phyloP scores from a whole-genome alignment of 37 sponge, comb jelly and placozoan genomes.

The Halichondria panicea region DNA sequence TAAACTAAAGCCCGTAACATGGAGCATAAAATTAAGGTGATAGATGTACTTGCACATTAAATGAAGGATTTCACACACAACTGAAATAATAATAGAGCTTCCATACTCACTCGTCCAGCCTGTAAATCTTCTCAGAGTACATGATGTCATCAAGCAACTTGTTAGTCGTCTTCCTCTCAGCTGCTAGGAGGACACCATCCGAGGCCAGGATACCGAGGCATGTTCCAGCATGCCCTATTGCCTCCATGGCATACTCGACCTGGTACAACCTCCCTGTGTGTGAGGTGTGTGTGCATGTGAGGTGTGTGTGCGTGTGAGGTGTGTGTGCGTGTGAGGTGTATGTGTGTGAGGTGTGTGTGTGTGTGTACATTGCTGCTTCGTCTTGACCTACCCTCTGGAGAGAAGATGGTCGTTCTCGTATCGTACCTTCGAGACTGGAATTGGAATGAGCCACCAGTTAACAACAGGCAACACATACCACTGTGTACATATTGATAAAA shows the following conservation, averaged over 20 bases:
- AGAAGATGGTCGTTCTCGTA: conserved; percentile 94
- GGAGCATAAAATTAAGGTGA: neutral
- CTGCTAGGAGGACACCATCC: conserved; percentile 95
- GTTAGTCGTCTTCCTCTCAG: conserved; percentile 92
- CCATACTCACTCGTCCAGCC: conserved; percentile 76
- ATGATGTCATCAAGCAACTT: conserved; percentile 88
- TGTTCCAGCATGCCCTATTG: conserved; percentile 93
- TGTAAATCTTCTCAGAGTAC: conserved; percentile 97
- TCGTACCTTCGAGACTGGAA: conserved; percentile 91
- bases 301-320: too few species aligned
- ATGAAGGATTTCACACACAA: neutral
- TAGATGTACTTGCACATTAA: neutral
- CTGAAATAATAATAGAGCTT: neutral
- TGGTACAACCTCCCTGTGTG: conserved; percentile 92
- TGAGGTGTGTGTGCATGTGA: neutral
- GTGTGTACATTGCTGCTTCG: neutral
- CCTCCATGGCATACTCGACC: conserved; percentile 99
- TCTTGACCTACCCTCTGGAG: conserved; percentile 84
- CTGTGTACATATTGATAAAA: too few species aligned
- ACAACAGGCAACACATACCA: too few species aligned
- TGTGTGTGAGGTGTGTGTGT: neutral
- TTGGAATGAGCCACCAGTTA: neutral
- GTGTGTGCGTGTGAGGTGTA: neutral
- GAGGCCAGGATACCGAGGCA: conserved; percentile 95
- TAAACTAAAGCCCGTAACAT: too few species aligned